These are phyloP conservation scores for Acipenser oxyrinchus DNA, from an alignment of 2,797 vertebrate species.

Conservation along the genomic window DNA sequence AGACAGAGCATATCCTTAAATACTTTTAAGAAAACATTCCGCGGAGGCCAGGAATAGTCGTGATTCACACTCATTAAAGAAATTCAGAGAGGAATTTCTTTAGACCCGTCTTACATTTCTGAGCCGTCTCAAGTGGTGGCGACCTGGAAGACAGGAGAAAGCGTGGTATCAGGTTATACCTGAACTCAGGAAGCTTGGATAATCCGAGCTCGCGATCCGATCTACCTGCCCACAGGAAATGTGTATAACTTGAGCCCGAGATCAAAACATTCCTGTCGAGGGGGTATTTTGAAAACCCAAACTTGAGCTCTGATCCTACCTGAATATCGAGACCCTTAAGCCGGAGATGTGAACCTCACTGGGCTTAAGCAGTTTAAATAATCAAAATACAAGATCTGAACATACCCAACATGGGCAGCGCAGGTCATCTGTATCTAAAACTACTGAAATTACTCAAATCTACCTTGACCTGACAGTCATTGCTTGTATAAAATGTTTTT, in stretches of 20 bases:
- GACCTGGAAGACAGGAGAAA: constrained; percentile 13
- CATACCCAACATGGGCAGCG: constrained; percentile 1
- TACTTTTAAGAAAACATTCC: constrained; percentile 56
- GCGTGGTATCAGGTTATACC: constrained; percentile 8
- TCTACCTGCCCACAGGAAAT: constrained; percentile 17
- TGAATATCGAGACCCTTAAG: constrained; percentile 24
- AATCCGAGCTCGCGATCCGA: constrained; percentile 9
- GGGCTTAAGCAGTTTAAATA: background rate
- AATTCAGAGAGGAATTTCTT: constrained; percentile 13
- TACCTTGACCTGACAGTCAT: too few species aligned
- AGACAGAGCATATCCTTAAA: constrained; percentile 50
- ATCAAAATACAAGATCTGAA: constrained; percentile 5
- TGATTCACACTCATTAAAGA: constrained; percentile 49
- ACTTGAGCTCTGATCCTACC: constrained; percentile 33
- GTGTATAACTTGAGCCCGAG: constrained; percentile 9
- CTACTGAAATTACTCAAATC: too few species aligned
- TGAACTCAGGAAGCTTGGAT: constrained; percentile 14
- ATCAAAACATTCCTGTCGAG: constrained; percentile 6
- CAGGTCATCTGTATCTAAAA: background rate
- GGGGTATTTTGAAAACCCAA: constrained; percentile 6
- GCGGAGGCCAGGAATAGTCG: constrained; percentile 45
- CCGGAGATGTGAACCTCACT: constrained; percentile 17
- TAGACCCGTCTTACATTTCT: too few species aligned
- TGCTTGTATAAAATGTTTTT: too few species aligned
- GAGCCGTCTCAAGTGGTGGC: background rate